Evolutionary conservation across 2,888 invertebrate species (phyloP).

Genomic region (Tiliacea aurago): DNA sequence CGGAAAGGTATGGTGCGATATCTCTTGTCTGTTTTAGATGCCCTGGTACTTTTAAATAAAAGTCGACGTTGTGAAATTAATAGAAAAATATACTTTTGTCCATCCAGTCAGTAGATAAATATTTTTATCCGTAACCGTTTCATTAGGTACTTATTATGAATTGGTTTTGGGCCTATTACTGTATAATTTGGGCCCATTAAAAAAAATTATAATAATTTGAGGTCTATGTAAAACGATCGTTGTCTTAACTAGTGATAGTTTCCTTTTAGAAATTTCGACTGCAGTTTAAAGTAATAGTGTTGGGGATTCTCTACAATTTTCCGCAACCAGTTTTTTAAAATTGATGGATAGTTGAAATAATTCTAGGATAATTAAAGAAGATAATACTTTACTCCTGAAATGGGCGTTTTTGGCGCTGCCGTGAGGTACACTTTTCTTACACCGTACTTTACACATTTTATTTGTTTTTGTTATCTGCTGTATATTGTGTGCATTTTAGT

Average conservation of each 20-base stretch:
- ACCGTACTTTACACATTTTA: too few relatives aligned
- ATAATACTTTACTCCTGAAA: background rate
- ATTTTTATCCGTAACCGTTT: background rate
- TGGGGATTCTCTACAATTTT: slow-evolving; percentile 16
- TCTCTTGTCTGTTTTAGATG: background rate
- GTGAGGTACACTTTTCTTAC: too few relatives aligned
- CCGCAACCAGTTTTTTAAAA: slow-evolving; percentile 9
- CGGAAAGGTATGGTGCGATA: slow-evolving; percentile 23
- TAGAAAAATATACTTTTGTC: background rate
- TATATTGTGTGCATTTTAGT: too few relatives aligned
- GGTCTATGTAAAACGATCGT: background rate
- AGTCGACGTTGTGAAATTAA: background rate
- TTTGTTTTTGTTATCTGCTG: too few relatives aligned
- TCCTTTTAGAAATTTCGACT: background rate
- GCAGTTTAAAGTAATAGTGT: background rate
- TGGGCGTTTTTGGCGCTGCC: too few relatives aligned
- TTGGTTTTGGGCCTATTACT: background rate
- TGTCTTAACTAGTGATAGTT: too few relatives aligned
- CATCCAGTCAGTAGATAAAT: background rate
- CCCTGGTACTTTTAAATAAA: slow-evolving; percentile 34
- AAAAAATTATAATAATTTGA: too few relatives aligned
- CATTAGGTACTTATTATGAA: background rate
- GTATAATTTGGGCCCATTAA: too few relatives aligned
- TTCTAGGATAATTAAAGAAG: background rate
- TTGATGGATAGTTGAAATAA: slow-evolving; percentile 15